Percentiles rank a stretch among this genome's conserved stretches.
Conservation (phyloP, 1,140 invertebrate species). For the Samia ricini region DNA sequence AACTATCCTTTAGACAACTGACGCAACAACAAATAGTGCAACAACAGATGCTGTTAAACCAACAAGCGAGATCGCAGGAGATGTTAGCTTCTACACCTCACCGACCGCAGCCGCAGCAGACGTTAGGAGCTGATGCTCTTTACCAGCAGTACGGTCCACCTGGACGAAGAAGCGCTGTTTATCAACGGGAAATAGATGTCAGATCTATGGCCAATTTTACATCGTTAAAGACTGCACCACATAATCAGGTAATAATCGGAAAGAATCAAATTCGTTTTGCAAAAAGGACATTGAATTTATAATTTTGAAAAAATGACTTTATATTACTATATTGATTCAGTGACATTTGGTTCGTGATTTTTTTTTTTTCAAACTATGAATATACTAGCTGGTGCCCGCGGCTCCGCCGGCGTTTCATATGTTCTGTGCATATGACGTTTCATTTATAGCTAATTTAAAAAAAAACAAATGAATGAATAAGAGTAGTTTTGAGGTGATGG, state of each 20-base stretch:
- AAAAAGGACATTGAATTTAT: too few relatives aligned
- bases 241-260: slow-evolving; percentile 45
- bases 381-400: too few relatives aligned
- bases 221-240: slow-evolving; percentile 61
- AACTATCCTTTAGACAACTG: slow-evolving; percentile 64
- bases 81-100: slow-evolving; percentile 73
- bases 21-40: slow-evolving; percentile 80
- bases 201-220: slow-evolving; percentile 70
- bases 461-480: too few relatives aligned
- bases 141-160: slow-evolving; percentile 70
- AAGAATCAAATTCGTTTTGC: not conserved
- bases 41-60: slow-evolving; percentile 69
- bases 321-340: too few relatives aligned
- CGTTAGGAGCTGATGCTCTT: slow-evolving; percentile 61
- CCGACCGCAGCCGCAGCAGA: slow-evolving; percentile 56
- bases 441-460: too few relatives aligned
- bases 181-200: slow-evolving; percentile 63
- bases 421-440: too few relatives aligned
- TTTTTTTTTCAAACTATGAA: too few relatives aligned
- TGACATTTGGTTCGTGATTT: too few relatives aligned
- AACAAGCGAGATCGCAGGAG: slow-evolving; percentile 78
- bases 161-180: slow-evolving; percentile 60
- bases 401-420: too few relatives aligned
- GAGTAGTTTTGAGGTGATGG: too few relatives aligned
- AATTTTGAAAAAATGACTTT: too few relatives aligned